Percentiles rank a stretch among this genome's conserved stretches.
These are phyloP conservation scores for Drosophila emarginata DNA, from an alignment of 2,888 invertebrate species.

Conservation along the genomic window DNA sequence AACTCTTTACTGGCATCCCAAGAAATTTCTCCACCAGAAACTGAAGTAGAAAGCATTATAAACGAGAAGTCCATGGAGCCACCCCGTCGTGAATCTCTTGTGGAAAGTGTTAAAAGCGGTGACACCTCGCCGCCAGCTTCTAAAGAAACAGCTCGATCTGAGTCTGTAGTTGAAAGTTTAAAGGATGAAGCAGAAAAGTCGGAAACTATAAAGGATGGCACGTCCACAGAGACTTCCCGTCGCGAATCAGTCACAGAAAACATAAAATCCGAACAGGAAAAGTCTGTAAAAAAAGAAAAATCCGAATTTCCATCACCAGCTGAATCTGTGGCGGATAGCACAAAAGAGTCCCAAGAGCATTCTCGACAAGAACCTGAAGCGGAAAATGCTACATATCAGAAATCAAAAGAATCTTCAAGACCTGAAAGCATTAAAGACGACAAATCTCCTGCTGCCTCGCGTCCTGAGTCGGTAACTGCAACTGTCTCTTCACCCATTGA, in stretches of 20 bases:
- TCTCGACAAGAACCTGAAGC: slow-evolving; percentile 7
- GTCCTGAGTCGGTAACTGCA: slow-evolving; percentile 42
- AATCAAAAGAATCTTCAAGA: not conserved
- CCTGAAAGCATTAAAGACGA: slow-evolving; percentile 24
- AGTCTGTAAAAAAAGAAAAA: slow-evolving; percentile 32
- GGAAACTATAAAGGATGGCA: not conserved
- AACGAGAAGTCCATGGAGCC: slow-evolving; percentile 23
- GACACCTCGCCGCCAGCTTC: not conserved
- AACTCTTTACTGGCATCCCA: slow-evolving; percentile 20
- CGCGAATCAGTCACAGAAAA: slow-evolving; percentile 18
- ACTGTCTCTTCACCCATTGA: slow-evolving; percentile 78
- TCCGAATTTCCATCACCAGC: too few relatives aligned
- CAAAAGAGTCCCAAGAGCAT: slow-evolving; percentile 24
- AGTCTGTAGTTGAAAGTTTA: not conserved
- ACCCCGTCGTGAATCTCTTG: slow-evolving; percentile 25
- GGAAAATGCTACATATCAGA: not conserved
- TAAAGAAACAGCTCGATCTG: not conserved
- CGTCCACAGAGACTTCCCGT: slow-evolving; percentile 10
- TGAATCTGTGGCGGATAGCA: slow-evolving; percentile 13
- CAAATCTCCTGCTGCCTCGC: slow-evolving; percentile 13
- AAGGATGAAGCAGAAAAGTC: not conserved
- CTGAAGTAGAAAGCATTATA: slow-evolving; percentile 1
- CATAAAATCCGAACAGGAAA: slow-evolving; percentile 14
- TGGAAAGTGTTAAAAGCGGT: not conserved
- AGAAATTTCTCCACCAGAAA: slow-evolving; percentile 24